These are phyloP conservation scores for Scaptomyza polygonia DNA, from an alignment of 2,888 invertebrate genomes.

Conservation along the genomic window DNA sequence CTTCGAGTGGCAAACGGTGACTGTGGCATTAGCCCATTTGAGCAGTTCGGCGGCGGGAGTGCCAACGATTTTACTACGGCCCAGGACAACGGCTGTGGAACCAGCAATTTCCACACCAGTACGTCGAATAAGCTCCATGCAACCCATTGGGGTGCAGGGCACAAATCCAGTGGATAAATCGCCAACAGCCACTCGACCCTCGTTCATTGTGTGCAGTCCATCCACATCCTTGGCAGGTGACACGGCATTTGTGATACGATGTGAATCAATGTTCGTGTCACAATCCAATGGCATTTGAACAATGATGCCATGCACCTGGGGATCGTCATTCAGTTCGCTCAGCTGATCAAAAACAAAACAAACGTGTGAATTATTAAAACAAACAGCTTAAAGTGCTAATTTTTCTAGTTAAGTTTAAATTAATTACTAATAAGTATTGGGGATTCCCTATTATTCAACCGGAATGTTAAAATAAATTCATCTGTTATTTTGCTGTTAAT, in stretches of 20 bases:
- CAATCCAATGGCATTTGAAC: conserved; percentile 98
- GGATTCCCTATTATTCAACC: too few relatives aligned
- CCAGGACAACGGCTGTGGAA: conserved; percentile 95
- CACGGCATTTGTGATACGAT: conserved; percentile 94
- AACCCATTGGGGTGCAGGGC: conserved; percentile 98
- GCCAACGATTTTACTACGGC: conserved; percentile 98
- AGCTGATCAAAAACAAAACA: conserved; percentile 61
- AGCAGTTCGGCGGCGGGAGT: conserved; percentile 97
- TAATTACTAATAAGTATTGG: too few relatives aligned
- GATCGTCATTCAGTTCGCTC: conserved; percentile 90
- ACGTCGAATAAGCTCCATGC: conserved; percentile 91
- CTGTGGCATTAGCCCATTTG: conserved; percentile 98
- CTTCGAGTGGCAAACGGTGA: conserved; percentile 98
- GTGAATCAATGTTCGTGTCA: conserved; percentile 92
- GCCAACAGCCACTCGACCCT: conserved; percentile 95
- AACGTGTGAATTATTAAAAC: background rate
- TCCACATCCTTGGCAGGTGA: conserved; percentile 97
- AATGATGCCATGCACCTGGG: conserved; percentile 95
- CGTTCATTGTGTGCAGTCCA: conserved; percentile 96
- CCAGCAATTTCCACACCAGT: conserved; percentile 92
- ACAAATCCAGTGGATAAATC: conserved; percentile 93
- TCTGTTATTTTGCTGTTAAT: background rate
- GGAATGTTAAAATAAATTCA: too few relatives aligned
- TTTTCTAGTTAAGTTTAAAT: background rate
- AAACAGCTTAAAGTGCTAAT: background rate